Conservation (phyloP, 2,113 vertebrate species). For the Reinhardtius hippoglossoides region DNA sequence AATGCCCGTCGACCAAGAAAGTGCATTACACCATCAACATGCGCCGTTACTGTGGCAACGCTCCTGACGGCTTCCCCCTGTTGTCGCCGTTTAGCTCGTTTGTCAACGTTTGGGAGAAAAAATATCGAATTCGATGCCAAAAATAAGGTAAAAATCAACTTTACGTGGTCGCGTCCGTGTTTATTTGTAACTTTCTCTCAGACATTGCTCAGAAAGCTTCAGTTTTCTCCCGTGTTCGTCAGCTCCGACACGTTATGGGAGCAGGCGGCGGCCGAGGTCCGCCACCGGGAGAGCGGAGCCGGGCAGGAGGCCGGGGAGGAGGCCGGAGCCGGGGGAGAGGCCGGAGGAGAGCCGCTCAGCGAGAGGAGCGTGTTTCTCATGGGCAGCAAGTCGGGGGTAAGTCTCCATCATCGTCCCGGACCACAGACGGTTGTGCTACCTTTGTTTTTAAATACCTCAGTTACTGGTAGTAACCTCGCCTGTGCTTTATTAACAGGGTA, state of each 20-base stretch:
- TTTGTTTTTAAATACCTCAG: not conserved
- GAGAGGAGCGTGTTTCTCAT: slow-evolving; percentile 91
- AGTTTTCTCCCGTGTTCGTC: slow-evolving; percentile 10
- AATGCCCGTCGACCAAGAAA: not conserved
- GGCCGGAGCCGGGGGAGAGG: slow-evolving; percentile 39
- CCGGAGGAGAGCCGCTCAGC: slow-evolving; percentile 61
- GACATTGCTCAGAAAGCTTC: not conserved
- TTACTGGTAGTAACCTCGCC: not conserved
- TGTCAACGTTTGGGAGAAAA: not conserved
- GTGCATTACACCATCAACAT: slow-evolving; percentile 40
- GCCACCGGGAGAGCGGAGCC: slow-evolving; percentile 70
- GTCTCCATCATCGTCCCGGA: not conserved
- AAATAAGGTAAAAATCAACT: slow-evolving; percentile 65
- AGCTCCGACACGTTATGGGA: slow-evolving; percentile 92
- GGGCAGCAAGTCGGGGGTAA: slow-evolving; percentile 93
- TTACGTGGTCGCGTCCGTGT: rapidly evolving
- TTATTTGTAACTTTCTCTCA: not conserved
- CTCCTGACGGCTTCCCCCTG: not conserved
- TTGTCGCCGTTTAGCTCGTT: not conserved
- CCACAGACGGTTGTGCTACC: rapidly evolving
- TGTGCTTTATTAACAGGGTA: slow-evolving; percentile 80
- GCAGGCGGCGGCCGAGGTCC: slow-evolving; percentile 88
- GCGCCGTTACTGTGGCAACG: slow-evolving; percentile 80
- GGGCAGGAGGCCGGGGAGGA: slow-evolving; percentile 26
- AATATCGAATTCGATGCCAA: slow-evolving; percentile 64